phyloP scores from a whole-genome alignment of 2,797 vertebrate species.

The Heterohyrax brucei region DNA sequence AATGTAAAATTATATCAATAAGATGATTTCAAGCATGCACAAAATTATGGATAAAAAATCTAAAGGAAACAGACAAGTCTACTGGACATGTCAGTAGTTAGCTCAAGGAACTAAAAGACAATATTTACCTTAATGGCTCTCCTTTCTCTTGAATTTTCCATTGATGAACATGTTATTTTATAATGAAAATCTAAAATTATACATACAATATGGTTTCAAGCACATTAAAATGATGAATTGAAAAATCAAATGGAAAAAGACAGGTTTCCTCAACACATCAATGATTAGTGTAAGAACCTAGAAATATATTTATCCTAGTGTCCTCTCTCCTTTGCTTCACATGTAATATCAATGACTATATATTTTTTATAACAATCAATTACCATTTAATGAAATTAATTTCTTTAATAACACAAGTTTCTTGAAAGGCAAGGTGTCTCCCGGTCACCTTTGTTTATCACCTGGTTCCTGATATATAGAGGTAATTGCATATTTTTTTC shows the following conservation, averaged over 20 bases:
- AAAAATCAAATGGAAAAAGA: not conserved
- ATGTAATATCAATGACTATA: not conserved
- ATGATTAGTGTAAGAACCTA: not conserved
- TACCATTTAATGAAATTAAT: not conserved
- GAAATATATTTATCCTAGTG: not conserved
- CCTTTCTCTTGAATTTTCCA: no score
- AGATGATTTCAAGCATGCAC: not conserved
- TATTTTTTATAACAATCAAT: not conserved
- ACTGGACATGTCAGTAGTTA: not conserved
- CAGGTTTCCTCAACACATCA: not conserved
- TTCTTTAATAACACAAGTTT: not conserved
- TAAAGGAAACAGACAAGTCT: not conserved
- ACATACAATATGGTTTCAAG: not conserved
- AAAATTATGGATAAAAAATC: not conserved
- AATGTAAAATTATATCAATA: not conserved
- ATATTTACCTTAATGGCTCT: no score
- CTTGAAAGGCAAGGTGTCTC: not conserved
- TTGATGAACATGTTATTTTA: no score
- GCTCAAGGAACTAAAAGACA: no score
- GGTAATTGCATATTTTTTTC: not conserved
- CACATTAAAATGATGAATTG: not conserved
- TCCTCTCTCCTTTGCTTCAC: not conserved
- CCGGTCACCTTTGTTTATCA: not conserved
- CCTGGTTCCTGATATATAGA: not conserved
- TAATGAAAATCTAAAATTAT: no score